phyloP scores from a whole-genome alignment of 2,888 invertebrate species.

The Drosophila basisetae region DNA sequence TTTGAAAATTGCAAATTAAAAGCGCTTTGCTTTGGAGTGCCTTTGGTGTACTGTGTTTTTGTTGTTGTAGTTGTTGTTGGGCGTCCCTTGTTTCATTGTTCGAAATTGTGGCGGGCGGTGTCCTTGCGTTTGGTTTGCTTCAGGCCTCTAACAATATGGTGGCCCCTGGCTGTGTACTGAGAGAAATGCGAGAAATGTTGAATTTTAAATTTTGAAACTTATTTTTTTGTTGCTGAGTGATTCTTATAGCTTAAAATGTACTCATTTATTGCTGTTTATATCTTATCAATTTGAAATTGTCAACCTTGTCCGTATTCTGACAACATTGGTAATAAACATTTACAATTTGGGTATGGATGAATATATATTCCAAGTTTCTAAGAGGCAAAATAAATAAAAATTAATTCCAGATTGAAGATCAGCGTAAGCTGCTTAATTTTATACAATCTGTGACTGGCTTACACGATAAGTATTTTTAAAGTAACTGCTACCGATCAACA shows the following conservation, averaged over 20 bases:
- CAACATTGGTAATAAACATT: no score
- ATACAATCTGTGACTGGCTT: no score
- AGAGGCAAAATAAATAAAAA: no score
- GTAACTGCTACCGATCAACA: no score
- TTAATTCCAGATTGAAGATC: no score
- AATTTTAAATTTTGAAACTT: background rate
- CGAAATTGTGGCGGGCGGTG: constrained; percentile 35
- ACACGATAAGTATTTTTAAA: no score
- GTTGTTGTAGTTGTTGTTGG: constrained; percentile 11
- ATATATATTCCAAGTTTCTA: no score
- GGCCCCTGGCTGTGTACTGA: background rate
- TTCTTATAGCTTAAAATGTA: background rate
- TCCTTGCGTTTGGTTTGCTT: constrained; percentile 67
- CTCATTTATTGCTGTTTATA: background rate
- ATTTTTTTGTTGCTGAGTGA: background rate
- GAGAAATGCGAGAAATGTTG: background rate
- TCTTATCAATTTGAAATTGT: background rate
- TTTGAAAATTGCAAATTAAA: constrained; percentile 56
- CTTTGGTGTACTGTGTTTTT: constrained; percentile 4
- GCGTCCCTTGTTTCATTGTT: constrained; percentile 54
- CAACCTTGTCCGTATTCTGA: no score
- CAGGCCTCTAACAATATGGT: constrained; percentile 8
- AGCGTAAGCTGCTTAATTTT: no score
- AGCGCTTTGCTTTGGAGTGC: constrained; percentile 43
- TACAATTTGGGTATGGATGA: no score